Evolutionary conservation across 2,113 vertebrate genomes (phyloP).

Genomic region (Chaetops frenatus): DNA sequence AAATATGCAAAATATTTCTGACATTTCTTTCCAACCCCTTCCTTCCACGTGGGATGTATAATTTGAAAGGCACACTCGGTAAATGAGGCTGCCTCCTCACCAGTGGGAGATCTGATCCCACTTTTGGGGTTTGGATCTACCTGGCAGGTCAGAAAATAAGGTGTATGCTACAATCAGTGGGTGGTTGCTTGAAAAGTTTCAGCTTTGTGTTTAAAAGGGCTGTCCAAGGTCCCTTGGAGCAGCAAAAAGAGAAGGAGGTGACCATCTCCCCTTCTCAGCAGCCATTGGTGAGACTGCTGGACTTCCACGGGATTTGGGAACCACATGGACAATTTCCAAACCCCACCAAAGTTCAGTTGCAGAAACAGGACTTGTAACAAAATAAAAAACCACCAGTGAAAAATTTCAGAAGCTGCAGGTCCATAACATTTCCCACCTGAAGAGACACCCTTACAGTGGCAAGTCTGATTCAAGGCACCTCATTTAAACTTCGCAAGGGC

Average conservation of each 20-base stretch:
- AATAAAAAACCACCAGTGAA: not conserved
- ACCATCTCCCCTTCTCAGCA: not conserved
- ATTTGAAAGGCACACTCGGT: not conserved
- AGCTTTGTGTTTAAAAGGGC: not conserved
- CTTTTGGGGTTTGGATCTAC: not conserved
- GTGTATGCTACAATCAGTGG: fast-evolving
- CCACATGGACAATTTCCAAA: not conserved
- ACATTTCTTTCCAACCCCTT: not conserved
- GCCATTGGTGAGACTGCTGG: not conserved
- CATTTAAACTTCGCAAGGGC: not conserved
- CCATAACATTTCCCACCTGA: fast-evolving
- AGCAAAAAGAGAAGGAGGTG: not conserved
- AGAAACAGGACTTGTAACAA: not conserved
- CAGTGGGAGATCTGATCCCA: not conserved
- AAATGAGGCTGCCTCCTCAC: not conserved
- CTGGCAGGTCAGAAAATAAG: not conserved
- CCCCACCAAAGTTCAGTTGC: not conserved
- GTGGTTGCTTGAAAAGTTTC: not conserved
- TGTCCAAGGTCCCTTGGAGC: not conserved
- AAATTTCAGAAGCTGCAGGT: not conserved
- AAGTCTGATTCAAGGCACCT: not conserved
- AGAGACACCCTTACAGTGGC: not conserved
- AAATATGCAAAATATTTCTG: not conserved
- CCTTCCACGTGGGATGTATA: fast-evolving
- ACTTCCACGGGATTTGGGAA: not conserved